Evolutionary conservation across 2,113 vertebrate species (phyloP).

Genomic region (Rhabdomys dilectus): DNA sequence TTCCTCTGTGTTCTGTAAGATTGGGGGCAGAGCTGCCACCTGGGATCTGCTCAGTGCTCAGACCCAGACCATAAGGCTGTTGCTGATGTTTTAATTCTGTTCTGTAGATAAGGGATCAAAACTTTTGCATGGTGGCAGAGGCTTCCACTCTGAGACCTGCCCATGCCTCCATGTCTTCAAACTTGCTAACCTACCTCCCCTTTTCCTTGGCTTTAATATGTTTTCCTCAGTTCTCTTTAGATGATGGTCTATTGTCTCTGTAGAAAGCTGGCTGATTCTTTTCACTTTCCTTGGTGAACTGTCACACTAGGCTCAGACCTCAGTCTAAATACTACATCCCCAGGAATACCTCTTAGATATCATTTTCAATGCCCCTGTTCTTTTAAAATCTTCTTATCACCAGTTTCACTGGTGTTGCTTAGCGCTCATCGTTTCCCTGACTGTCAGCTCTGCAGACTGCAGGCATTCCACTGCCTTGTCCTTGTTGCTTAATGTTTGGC

Average conservation of each 20-base stretch:
- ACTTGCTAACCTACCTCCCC: neutral
- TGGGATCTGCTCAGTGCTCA: too few species aligned
- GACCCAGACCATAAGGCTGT: too few species aligned
- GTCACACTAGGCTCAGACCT: neutral
- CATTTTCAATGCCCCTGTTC: neutral
- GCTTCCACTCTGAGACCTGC: neutral
- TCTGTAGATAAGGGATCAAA: neutral
- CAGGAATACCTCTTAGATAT: neutral
- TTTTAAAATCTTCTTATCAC: conserved; percentile 1
- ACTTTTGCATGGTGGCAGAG: neutral
- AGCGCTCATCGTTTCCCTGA: neutral
- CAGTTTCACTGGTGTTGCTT: neutral
- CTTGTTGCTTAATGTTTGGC: neutral
- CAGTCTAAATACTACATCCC: neutral
- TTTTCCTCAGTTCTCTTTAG: neutral
- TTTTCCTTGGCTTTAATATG: neutral
- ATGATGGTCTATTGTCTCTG: neutral
- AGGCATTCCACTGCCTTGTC: neutral
- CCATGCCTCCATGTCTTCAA: neutral
- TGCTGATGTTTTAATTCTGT: neutral
- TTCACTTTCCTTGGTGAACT: neutral
- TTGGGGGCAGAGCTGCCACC: too few species aligned
- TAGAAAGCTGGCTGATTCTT: neutral
- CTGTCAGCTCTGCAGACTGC: neutral
- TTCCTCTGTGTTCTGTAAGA: too few species aligned